These are phyloP conservation scores for Copidosoma floridanum DNA, from an alignment of 1,140 invertebrate species.

Conservation along the genomic window DNA sequence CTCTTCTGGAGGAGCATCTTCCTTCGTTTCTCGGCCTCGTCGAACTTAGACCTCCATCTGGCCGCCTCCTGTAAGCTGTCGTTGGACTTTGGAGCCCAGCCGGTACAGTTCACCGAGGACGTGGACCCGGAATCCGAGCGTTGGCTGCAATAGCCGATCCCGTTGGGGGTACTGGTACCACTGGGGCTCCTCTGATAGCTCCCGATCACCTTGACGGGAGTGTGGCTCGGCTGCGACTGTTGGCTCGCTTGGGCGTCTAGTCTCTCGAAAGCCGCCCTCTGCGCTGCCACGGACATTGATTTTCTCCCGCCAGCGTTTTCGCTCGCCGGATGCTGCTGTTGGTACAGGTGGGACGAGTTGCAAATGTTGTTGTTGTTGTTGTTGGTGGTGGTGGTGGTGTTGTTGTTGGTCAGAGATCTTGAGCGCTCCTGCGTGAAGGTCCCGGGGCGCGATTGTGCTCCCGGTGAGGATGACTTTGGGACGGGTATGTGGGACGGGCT, in stretches of 20 bases:
- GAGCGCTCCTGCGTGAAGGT: too few species aligned
- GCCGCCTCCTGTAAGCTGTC: constrained; percentile 38
- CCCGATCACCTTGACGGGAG: too few species aligned
- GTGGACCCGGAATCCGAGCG: too few species aligned
- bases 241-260: constrained; percentile 44
- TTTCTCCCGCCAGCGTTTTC: constrained; percentile 23
- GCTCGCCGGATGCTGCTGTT: background rate
- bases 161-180: too few species aligned
- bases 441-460: too few species aligned
- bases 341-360: constrained; percentile 1
- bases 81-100: constrained; percentile 43
- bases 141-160: too few species aligned
- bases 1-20: constrained; percentile 65
- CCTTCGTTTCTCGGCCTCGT: constrained; percentile 66
- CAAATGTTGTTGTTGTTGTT: constrained; percentile 11
- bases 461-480: too few species aligned
- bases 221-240: too few species aligned
- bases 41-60: constrained; percentile 67
- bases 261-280: constrained; percentile 49
- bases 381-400: background rate
- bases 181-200: too few species aligned
- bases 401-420: background rate
- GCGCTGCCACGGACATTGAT: constrained; percentile 45
- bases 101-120: too few species aligned
- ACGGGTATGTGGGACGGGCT: constrained; percentile 15